Evolutionary conservation across 2,888 invertebrate species (phyloP).

Genomic region (Heliconius ethilla): DNA sequence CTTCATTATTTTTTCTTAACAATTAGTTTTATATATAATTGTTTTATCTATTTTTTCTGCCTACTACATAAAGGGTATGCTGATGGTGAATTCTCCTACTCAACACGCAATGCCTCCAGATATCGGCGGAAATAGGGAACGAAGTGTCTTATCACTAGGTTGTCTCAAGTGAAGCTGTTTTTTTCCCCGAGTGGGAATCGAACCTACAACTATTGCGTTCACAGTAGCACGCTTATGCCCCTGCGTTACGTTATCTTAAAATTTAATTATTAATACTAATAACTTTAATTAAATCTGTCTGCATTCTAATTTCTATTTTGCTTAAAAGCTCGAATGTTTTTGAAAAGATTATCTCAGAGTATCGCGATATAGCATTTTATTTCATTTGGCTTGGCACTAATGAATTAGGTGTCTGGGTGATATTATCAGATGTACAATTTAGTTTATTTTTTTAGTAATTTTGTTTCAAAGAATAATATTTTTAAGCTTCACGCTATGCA

Average conservation of each 20-base stretch:
- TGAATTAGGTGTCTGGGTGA: conserved; percentile 17
- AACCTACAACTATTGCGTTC: too few relatives aligned
- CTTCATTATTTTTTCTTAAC: background rate
- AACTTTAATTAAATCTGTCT: background rate
- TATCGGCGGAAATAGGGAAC: too few relatives aligned
- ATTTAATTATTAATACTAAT: background rate
- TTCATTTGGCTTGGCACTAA: conserved; percentile 17
- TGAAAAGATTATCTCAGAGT: background rate
- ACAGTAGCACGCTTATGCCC: background rate
- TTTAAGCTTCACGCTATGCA: background rate
- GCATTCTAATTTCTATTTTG: background rate
- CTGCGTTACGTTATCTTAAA: background rate
- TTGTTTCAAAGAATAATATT: background rate
- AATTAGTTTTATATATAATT: background rate
- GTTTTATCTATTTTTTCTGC: too few relatives aligned
- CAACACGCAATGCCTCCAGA: too few relatives aligned
- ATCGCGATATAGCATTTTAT: conserved; percentile 3
- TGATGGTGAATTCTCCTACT: too few relatives aligned
- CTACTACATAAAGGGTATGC: too few relatives aligned
- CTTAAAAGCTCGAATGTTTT: conserved; percentile 4
- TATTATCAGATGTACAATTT: conserved; percentile 2
- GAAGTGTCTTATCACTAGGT: too few relatives aligned
- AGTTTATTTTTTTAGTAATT: background rate
- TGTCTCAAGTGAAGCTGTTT: too few relatives aligned
- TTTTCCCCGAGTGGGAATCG: too few relatives aligned